A percentile compares a stretch with the other conserved stretches of the same genome.
These are phyloP conservation scores for Drosophila macrospina DNA, from an alignment of 2,888 invertebrate species.

Conservation along the genomic window DNA sequence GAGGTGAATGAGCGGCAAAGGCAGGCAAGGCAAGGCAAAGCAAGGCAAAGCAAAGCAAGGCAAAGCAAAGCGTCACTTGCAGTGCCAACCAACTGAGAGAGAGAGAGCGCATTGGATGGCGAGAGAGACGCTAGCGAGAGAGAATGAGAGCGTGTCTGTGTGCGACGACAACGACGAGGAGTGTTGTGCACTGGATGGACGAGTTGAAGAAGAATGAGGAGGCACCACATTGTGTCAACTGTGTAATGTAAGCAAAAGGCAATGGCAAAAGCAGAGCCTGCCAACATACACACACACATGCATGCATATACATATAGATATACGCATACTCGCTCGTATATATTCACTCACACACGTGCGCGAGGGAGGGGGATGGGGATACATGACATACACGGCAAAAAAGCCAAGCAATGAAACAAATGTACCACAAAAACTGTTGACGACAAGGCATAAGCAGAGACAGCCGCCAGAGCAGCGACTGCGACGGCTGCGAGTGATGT, in stretches of 20 bases:
- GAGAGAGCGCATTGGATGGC: conserved; percentile 50
- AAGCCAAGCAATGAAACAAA: conserved; percentile 77
- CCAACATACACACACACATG: conserved; percentile 49
- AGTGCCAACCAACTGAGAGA: conserved; percentile 44
- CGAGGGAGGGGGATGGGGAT: conserved; percentile 16
- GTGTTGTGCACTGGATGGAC: conserved; percentile 74
- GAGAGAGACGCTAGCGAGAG: conserved; percentile 48
- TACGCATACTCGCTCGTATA: conserved; percentile 10
- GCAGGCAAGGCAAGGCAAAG: conserved; percentile 32
- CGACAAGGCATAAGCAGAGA: conserved; percentile 61
- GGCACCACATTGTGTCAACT: conserved; percentile 75
- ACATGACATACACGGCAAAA: conserved; percentile 64
- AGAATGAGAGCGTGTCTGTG: conserved; percentile 43
- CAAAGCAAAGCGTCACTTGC: conserved; percentile 71
- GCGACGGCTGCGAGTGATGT: conserved; percentile 50
- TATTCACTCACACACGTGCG: conserved; percentile 33
- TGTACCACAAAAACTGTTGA: conserved; percentile 80
- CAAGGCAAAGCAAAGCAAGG: conserved; percentile 16
- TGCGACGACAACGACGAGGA: conserved; percentile 24
- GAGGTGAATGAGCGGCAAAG: conserved; percentile 72
- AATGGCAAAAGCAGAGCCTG: conserved; percentile 68
- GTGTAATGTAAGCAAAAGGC: conserved; percentile 76
- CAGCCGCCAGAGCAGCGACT: conserved; percentile 12
- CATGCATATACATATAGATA: conserved; percentile 11
- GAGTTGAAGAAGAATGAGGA: conserved; percentile 76